Conservation (phyloP, 2,113 vertebrate species). For the Talpa occidentalis region DNA sequence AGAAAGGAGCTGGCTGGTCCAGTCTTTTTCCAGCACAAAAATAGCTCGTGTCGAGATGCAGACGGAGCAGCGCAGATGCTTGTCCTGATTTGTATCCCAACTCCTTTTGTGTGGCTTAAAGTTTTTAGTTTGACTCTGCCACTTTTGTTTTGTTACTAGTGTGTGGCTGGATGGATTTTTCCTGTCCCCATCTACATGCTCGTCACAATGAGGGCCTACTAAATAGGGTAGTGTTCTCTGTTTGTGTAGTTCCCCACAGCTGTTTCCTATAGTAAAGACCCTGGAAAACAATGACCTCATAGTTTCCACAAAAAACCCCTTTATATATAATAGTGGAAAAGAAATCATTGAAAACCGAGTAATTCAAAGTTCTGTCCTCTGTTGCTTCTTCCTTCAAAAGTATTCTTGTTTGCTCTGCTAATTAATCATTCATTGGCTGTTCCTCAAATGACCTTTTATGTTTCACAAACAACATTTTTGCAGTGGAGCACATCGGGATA, state of each 20-base stretch:
- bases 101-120: neutral
- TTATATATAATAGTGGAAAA: constrained; percentile 65
- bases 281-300: constrained; percentile 79
- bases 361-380: constrained; percentile 56
- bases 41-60: neutral
- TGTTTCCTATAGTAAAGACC: constrained; percentile 80
- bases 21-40: neutral
- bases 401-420: constrained; percentile 59
- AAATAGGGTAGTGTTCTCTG: constrained; percentile 76
- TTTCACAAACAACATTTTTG: constrained; percentile 56
- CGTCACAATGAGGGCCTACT: constrained; percentile 72
- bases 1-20: neutral
- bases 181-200: constrained; percentile 62
- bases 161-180: constrained; percentile 69
- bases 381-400: constrained; percentile 62
- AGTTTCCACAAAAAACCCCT: constrained; percentile 74
- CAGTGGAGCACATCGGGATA: neutral
- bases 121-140: neutral
- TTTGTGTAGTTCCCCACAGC: constrained; percentile 74
- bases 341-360: constrained; percentile 58
- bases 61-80: neutral
- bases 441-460: constrained; percentile 44
- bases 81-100: neutral
- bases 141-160: neutral
- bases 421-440: constrained; percentile 42